These are phyloP conservation scores for Pyrgilauda ruficollis DNA, from an alignment of 2,113 vertebrate species.

Conservation along the genomic window DNA sequence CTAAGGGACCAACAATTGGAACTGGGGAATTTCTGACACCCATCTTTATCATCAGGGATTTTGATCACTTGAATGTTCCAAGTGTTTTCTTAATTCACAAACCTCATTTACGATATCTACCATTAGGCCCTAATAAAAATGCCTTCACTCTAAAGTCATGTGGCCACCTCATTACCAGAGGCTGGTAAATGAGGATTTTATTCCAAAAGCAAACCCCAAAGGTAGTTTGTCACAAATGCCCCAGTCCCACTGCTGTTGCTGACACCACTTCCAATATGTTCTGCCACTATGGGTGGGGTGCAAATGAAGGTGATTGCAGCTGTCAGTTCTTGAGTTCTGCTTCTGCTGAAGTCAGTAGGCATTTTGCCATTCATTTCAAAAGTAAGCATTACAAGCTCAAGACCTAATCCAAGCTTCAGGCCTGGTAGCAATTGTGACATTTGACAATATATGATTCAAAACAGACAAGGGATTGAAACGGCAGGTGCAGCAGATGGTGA, in stretches of 20 bases:
- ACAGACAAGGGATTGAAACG: conserved; percentile 22
- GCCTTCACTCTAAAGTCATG: not conserved
- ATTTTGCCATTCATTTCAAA: not conserved
- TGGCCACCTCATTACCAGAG: not conserved
- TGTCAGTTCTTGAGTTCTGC: not conserved
- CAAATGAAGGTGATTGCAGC: not conserved
- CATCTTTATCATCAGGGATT: not conserved
- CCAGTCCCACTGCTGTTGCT: not conserved
- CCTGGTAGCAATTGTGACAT: not conserved
- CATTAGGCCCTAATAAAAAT: not conserved
- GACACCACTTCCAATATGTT: not conserved
- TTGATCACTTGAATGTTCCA: not conserved
- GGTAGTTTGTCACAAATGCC: not conserved
- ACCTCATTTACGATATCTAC: not conserved
- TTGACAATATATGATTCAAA: conserved; percentile 27
- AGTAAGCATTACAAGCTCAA: not conserved
- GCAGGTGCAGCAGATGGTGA: conserved; percentile 41
- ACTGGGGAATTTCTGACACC: not conserved
- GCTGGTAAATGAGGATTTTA: conserved; percentile 24
- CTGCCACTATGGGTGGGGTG: not conserved
- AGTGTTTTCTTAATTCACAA: conserved; percentile 13
- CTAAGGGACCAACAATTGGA: not conserved
- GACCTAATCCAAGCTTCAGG: conserved; percentile 10
- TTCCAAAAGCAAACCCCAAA: conserved; percentile 20
- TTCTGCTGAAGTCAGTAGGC: not conserved